These are phyloP conservation scores for Pseudorhiza aurosa DNA, from an alignment of 30 jellyfish, hydroid and myxozoan genomes.

Conservation along the genomic window DNA sequence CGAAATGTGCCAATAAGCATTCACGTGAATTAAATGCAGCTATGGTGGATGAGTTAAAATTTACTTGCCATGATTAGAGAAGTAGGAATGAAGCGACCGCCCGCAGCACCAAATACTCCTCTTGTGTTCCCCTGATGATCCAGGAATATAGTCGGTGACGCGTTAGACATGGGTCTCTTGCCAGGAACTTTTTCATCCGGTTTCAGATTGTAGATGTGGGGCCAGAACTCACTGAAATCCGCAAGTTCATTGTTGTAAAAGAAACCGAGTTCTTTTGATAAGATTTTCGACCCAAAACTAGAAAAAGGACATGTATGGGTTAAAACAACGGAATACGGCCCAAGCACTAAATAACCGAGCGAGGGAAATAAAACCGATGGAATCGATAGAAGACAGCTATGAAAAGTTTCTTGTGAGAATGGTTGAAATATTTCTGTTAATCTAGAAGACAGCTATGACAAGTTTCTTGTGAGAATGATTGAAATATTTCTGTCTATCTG, in stretches of 20 bases:
- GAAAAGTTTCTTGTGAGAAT: too few relatives aligned
- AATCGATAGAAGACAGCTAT: too few relatives aligned
- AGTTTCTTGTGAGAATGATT: too few relatives aligned
- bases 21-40: too few relatives aligned
- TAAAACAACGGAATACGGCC: too few relatives aligned
- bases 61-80: constrained; percentile 79
- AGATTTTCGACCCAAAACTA: constrained; percentile 94
- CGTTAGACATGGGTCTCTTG: constrained; percentile 94
- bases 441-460: too few relatives aligned
- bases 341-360: too few relatives aligned
- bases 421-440: too few relatives aligned
- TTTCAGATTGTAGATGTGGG: constrained; percentile 79
- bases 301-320: too few relatives aligned
- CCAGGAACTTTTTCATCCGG: constrained; percentile 89
- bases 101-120: constrained; percentile 99
- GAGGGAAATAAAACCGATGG: too few relatives aligned
- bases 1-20: too few relatives aligned
- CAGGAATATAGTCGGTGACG: constrained; percentile 85
- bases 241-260: constrained; percentile 98
- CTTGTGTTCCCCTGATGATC: constrained; percentile 71
- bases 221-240: constrained; percentile 99
- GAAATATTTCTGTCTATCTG: too few relatives aligned
- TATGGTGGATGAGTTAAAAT: background rate
- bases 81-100: constrained; percentile 97
- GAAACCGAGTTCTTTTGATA: constrained; percentile 86